Percentiles rank a stretch among this genome's conserved stretches.
These are phyloP conservation scores for Biston betularia DNA, from an alignment of 2,888 invertebrate species.

Conservation along the genomic window DNA sequence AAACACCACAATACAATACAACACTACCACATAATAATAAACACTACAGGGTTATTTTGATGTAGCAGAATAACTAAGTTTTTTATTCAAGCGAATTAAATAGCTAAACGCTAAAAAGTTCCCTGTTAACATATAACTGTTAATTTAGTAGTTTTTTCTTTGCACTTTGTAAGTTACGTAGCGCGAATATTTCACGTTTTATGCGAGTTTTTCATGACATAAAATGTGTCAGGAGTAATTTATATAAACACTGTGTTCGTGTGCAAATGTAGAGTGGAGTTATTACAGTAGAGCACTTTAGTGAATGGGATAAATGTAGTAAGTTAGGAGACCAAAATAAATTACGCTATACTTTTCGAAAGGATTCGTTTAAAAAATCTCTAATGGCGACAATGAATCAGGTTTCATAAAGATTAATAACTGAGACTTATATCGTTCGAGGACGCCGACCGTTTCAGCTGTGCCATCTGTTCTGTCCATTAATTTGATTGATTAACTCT, in stretches of 20 bases:
- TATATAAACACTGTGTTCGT: conserved; percentile 24
- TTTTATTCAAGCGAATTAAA: conserved; percentile 8
- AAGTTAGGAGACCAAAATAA: neutral
- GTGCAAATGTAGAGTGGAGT: conserved; percentile 12
- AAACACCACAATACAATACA: no score
- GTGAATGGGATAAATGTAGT: no score
- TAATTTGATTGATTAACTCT: no score
- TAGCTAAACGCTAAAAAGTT: neutral
- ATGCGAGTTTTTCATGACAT: conserved; percentile 11
- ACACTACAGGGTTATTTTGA: no score
- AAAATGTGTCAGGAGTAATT: conserved; percentile 8
- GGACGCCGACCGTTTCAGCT: no score
- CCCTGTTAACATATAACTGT: neutral
- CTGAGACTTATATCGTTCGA: no score
- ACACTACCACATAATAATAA: no score
- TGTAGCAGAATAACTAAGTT: conserved; percentile 5
- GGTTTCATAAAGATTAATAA: no score
- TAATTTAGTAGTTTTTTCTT: conserved; percentile 6
- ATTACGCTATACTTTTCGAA: neutral
- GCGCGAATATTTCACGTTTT: neutral
- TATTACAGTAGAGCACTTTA: neutral
- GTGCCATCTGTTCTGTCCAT: no score
- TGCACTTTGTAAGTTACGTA: neutral
- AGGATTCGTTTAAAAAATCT: no score
- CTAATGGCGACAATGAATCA: no score